A percentile compares a stretch with the other conserved stretches of the same genome.
These are phyloP conservation scores for Danio choprae DNA, from an alignment of 2,797 vertebrate genomes.

Conservation along the genomic window DNA sequence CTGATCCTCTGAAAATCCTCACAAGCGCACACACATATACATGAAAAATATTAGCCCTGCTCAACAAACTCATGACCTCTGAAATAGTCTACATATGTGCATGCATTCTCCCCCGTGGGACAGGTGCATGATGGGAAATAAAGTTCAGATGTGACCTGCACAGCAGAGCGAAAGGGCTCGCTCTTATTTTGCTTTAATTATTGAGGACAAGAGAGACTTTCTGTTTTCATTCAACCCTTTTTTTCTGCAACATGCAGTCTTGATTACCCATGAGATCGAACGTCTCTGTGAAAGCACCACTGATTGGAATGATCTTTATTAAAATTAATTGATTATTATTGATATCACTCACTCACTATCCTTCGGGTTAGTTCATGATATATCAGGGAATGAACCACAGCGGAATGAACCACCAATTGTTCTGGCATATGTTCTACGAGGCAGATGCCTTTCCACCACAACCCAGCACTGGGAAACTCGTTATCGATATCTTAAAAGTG, in stretches of 20 bases:
- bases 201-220: conserved; percentile 7
- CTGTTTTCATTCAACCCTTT: conserved; percentile 17
- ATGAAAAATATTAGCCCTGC: conserved; percentile 36
- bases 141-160: conserved; percentile 26
- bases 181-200: conserved; percentile 26
- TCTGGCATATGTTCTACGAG: too few relatives aligned
- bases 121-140: conserved; percentile 38
- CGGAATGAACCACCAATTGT: too few relatives aligned
- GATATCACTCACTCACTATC: too few relatives aligned
- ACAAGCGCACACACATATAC: conserved; percentile 43
- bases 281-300: neutral
- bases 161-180: neutral
- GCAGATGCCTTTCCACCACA: too few relatives aligned
- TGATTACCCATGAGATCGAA: neutral
- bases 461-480: too few relatives aligned
- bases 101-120: conserved; percentile 13
- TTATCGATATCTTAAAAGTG: too few relatives aligned
- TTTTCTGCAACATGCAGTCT: neutral
- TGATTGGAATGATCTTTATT: neutral
- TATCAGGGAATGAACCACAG: too few relatives aligned
- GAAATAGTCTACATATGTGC: conserved; percentile 21
- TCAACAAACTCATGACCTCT: conserved; percentile 19
- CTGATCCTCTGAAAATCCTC: conserved; percentile 61
- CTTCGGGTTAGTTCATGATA: too few relatives aligned
- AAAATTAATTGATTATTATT: too few relatives aligned